Percentiles rank a stretch among this genome's conserved stretches.
phyloP scores from a whole-genome alignment of 2,113 vertebrate genomes.

The Penelope pileata region DNA sequence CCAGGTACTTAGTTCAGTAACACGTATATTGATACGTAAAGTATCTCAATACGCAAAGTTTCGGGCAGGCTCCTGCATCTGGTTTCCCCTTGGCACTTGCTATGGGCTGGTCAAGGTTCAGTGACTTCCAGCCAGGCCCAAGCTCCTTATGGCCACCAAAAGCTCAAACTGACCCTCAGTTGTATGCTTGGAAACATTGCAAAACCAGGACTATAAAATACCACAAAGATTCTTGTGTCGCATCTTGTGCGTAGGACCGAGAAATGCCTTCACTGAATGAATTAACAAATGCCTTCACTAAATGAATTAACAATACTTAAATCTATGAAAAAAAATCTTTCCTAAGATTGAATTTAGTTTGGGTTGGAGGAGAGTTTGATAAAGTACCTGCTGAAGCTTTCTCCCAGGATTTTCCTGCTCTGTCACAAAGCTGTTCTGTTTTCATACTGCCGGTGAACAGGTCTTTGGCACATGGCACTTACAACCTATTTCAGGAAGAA shows the following conservation, averaged over 20 bases:
- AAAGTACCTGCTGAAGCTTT: neutral
- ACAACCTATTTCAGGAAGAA: neutral
- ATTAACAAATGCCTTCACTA: neutral
- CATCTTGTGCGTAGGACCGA: accelerated
- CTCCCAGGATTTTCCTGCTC: neutral
- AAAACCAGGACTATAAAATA: neutral
- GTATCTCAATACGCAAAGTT: neutral
- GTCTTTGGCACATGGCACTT: neutral
- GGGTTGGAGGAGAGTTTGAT: neutral
- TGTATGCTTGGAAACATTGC: neutral
- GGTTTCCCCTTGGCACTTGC: neutral
- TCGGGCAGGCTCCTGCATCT: neutral
- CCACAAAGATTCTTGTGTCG: neutral
- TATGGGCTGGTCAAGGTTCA: neutral
- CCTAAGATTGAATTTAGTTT: neutral
- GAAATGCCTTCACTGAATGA: neutral
- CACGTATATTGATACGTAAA: neutral
- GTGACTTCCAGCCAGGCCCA: neutral
- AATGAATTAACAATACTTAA: neutral
- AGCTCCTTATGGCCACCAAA: neutral
- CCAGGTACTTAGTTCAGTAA: neutral
- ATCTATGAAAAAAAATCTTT: accelerated
- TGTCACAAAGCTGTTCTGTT: accelerated
- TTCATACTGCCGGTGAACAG: neutral
- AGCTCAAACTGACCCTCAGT: neutral